Percentiles rank a stretch among this genome's conserved stretches.
phyloP scores from a whole-genome alignment of 1,140 invertebrate species.

The Heliconius himera region DNA sequence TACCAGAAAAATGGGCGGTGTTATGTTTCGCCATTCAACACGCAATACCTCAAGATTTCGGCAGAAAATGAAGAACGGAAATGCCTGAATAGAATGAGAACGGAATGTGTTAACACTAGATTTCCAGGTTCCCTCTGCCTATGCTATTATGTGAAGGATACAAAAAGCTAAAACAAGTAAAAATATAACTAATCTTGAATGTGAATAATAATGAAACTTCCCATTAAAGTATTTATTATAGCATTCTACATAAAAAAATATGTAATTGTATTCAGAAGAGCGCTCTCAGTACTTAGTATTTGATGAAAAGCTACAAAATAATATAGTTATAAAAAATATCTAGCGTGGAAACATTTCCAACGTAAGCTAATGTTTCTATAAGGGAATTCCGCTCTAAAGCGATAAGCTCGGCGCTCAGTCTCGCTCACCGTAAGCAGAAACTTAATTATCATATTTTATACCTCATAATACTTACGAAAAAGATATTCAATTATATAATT shows the following conservation, averaged over 20 bases:
- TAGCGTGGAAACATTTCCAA: slow-evolving; percentile 20
- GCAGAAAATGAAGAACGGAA: too few relatives aligned
- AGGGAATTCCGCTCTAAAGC: slow-evolving; percentile 42
- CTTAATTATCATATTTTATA: slow-evolving; percentile 82
- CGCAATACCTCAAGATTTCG: too few relatives aligned
- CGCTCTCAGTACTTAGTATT: neutral
- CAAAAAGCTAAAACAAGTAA: too few relatives aligned
- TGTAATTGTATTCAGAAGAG: slow-evolving; percentile 1
- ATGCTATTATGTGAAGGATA: too few relatives aligned
- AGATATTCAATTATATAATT: slow-evolving; percentile 82
- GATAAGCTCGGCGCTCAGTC: slow-evolving; percentile 45
- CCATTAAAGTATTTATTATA: neutral
- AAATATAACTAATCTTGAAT: too few relatives aligned
- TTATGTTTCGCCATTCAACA: too few relatives aligned
- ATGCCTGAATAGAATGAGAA: too few relatives aligned
- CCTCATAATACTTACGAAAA: slow-evolving; percentile 80
- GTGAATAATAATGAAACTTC: too few relatives aligned
- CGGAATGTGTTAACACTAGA: too few relatives aligned
- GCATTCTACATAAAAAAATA: slow-evolving; percentile 2
- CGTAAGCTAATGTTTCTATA: slow-evolving; percentile 39
- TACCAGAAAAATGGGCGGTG: too few relatives aligned
- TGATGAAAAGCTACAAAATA: slow-evolving; percentile 13
- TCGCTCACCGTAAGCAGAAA: slow-evolving; percentile 71
- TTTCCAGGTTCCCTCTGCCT: too few relatives aligned
- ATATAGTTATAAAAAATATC: slow-evolving; percentile 16